phyloP scores from a whole-genome alignment of 92 coral and sea anemone genomes.

The Epizoanthus illoricatus region DNA sequence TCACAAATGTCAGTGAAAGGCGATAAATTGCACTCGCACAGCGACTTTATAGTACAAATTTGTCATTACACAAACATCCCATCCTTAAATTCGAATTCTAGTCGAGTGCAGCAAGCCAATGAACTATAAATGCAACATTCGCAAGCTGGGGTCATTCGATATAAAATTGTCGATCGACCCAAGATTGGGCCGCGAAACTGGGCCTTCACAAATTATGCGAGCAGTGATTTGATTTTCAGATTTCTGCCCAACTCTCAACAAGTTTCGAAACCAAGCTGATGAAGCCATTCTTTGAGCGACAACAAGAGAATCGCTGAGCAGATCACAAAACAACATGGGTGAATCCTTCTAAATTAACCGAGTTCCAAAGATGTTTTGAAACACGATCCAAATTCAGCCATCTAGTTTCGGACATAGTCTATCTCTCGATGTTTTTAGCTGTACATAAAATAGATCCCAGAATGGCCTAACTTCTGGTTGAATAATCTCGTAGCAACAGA shows the following conservation, averaged over 20 bases:
- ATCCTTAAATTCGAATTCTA: conserved; percentile 39
- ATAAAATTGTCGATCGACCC: conserved; percentile 51
- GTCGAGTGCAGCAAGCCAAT: neutral
- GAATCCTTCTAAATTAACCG: conserved; percentile 56
- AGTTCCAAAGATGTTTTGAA: conserved; percentile 91
- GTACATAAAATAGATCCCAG: conserved; percentile 51
- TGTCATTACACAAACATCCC: conserved; percentile 30
- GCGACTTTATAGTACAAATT: conserved; percentile 18
- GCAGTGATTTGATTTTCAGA: conserved; percentile 6
- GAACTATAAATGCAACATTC: conserved; percentile 24
- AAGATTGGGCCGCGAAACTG: conserved; percentile 46
- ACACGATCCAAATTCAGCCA: conserved; percentile 66
- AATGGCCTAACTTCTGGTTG: conserved; percentile 20
- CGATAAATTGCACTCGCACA: conserved; percentile 4
- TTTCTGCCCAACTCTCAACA: neutral
- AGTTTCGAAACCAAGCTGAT: conserved; percentile 21
- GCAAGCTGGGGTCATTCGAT: conserved; percentile 55
- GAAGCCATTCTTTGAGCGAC: conserved; percentile 14
- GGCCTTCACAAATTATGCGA: conserved; percentile 2
- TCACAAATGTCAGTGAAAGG: conserved; percentile 23
- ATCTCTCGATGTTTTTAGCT: conserved; percentile 39
- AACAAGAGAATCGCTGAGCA: conserved; percentile 28
- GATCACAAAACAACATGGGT: conserved; percentile 30
- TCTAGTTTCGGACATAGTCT: conserved; percentile 14
- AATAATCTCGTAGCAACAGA: conserved; percentile 39